Evolutionary conservation across 2,797 vertebrate genomes (phyloP), one percentile per base, ranked within the genome.

Genomic region (Steatocranus sp.): DNA sequence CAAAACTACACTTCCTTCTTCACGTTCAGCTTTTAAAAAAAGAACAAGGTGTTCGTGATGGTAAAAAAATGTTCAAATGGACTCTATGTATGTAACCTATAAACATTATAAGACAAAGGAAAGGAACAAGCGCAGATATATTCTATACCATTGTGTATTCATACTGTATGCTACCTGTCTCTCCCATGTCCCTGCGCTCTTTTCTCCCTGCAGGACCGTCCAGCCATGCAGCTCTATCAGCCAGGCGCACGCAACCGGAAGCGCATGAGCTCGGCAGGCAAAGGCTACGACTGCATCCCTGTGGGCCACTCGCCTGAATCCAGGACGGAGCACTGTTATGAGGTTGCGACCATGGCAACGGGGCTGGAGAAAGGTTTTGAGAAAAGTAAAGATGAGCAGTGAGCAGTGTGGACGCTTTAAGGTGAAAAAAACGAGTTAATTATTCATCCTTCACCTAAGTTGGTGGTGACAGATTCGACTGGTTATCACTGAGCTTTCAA

Each of bases 151-250:
- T 7, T 46, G 3, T 18, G 4, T 51, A 73, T 76, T 81, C 25
- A 75, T 84, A 81, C 8, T 36, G 20, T 86, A 87, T 80, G 82
- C 79, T 85, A 80, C 88, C 84, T 80, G 83, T 91, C 36, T 88
- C 90, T 94, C 89, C 88, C 91, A 89, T 94, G 91, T 91, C 83
- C 54, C 74, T 87, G 75, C 79, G 77, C 66, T 90, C 83, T 86
- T 89, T 83, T 89, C 82, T 90, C 87, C 83, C 83, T 81, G 86
- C 94, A 99, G 98, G 98, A 99, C 92, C 96, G 97, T 30, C 97
- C 97, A 4, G 97, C 97, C 89, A 97, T 99, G 98, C 98, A 99
- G 96, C 92, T 98, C 17, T 98, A 98, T 89, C 98, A 98, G 92
- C 97, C 98, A 4, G 97, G 98, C 53, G 95, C 96, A 54, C 96